These are phyloP conservation scores for Pseudochromis fuscus DNA, from an alignment of 2,797 vertebrate genomes.

Conservation along the genomic window DNA sequence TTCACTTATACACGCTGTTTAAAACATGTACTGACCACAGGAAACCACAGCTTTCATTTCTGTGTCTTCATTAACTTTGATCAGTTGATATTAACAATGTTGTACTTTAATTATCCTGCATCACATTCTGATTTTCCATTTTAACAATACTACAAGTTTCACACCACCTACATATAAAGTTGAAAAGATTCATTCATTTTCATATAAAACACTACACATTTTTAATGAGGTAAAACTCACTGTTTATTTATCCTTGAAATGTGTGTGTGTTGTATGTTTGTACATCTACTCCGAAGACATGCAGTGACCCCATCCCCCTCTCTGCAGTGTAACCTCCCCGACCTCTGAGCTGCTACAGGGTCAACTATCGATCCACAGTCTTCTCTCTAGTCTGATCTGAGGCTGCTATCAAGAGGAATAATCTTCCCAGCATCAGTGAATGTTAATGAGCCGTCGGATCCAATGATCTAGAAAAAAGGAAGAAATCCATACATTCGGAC, in stretches of 20 bases:
- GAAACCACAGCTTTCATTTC: background rate
- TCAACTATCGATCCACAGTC: conserved; percentile 60
- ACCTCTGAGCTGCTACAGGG: conserved; percentile 43
- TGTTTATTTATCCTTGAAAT: background rate
- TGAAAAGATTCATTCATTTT: background rate
- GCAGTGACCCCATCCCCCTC: conserved; percentile 19
- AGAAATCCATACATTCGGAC: background rate
- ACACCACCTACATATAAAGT: background rate
- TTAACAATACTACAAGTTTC: background rate
- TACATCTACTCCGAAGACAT: conserved; percentile 33
- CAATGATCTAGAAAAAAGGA: conserved; percentile 15
- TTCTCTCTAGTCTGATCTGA: conserved; percentile 30
- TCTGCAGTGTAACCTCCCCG: conserved; percentile 44
- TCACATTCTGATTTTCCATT: background rate
- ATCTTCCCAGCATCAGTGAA: conserved; percentile 30
- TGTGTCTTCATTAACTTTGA: background rate
- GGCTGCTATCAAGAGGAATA: conserved; percentile 38
- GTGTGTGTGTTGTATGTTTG: background rate
- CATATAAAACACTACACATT: background rate
- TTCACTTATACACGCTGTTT: background rate
- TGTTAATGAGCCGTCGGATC: conserved; percentile 22
- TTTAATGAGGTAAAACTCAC: background rate
- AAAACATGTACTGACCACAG: background rate
- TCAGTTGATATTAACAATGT: too few species aligned
- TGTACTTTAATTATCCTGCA: background rate